Conservation (phyloP, 2,797 vertebrate genomes). For the Oceanodroma leucorhoa region DNA sequence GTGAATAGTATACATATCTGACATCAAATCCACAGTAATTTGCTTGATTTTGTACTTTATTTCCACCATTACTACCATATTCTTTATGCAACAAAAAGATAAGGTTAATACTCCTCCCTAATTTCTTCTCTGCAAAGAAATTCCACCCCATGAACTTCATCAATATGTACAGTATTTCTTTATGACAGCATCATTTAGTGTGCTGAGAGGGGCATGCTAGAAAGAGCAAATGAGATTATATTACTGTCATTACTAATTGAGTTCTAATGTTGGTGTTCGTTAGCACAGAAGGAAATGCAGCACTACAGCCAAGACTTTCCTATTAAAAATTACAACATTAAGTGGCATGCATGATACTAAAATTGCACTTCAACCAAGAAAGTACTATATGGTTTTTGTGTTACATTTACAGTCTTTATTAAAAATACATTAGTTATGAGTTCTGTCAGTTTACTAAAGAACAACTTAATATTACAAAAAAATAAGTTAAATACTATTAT, state of each 20-base stretch:
- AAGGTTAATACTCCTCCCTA: not conserved
- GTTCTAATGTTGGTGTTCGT: slow-evolving; percentile 20
- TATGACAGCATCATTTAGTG: not conserved
- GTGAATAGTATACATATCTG: not conserved
- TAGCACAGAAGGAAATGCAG: slow-evolving; percentile 4
- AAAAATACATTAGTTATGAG: not conserved
- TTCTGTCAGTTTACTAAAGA: not conserved
- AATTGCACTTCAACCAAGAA: not conserved
- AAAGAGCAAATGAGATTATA: slow-evolving; percentile 18
- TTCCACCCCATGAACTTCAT: not conserved
- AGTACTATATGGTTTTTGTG: not conserved
- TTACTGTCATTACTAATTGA: slow-evolving; percentile 30
- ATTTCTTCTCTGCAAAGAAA: not conserved
- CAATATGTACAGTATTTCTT: not conserved
- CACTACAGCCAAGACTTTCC: not conserved
- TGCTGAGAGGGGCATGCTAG: not conserved
- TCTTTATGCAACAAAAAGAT: not conserved
- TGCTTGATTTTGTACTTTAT: not conserved
- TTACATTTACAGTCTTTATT: not conserved
- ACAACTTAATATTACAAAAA: not conserved
- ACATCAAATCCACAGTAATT: not conserved
- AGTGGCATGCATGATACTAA: not conserved
- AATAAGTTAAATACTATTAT: not conserved
- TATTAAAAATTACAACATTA: not conserved
- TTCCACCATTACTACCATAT: not conserved